A percentile compares a stretch with the other conserved stretches of the same genome.
Evolutionary conservation across 2,888 invertebrate species (phyloP).

Genomic region (Microctonus hyperodae): DNA sequence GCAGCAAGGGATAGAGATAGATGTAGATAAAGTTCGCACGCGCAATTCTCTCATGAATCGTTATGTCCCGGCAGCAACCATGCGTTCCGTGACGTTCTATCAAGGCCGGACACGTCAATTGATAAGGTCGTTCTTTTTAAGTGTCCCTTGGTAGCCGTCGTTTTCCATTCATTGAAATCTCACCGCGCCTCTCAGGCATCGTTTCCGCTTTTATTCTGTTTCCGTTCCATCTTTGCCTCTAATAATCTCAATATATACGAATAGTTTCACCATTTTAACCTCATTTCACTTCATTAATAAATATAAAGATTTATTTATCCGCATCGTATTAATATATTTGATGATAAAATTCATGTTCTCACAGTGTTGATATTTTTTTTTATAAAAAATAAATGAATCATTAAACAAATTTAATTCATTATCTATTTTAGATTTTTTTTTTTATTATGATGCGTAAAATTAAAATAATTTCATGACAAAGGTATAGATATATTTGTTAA

Average conservation of each 20-base stretch:
- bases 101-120: slow-evolving; percentile 58
- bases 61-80: slow-evolving; percentile 27
- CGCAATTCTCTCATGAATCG: slow-evolving; percentile 16
- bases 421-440: too few species aligned
- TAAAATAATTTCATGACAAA: not conserved
- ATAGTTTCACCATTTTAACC: too few species aligned
- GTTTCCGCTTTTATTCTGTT: slow-evolving; percentile 20
- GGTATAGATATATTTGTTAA: not conserved
- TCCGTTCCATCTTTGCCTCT: not conserved
- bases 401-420: too few species aligned
- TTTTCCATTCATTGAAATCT: slow-evolving; percentile 60
- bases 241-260: not conserved
- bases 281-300: too few species aligned
- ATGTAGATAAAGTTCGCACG: not conserved
- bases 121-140: slow-evolving; percentile 62
- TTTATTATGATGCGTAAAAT: not conserved
- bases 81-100: slow-evolving; percentile 43
- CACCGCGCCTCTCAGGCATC: slow-evolving; percentile 33
- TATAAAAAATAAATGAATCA: too few species aligned
- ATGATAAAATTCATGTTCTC: too few species aligned
- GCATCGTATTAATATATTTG: too few species aligned
- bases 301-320: too few species aligned
- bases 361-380: too few species aligned
- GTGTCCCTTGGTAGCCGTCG: slow-evolving; percentile 50
- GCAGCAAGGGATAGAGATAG: not conserved